Evolutionary conservation across 2,888 invertebrate species (phyloP).

Genomic region (Abscondita cerata): DNA sequence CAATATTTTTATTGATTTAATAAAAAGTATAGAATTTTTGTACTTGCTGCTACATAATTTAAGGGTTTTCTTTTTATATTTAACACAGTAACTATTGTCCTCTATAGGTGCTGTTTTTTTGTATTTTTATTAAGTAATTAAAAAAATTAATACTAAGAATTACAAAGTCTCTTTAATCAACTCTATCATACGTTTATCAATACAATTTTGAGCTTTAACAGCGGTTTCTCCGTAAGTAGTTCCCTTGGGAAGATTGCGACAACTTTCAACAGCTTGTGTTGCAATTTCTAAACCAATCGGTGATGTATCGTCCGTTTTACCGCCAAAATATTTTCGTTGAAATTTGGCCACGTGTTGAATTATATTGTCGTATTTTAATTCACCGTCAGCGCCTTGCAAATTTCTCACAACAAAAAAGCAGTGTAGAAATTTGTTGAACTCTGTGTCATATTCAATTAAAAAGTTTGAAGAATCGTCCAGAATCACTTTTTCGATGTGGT

Average conservation of each 20-base stretch:
- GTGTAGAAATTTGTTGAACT: constrained; percentile 7
- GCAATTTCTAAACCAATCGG: constrained; percentile 10
- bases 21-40: too few species aligned
- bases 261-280: constrained; percentile 1
- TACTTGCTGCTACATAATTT: too few species aligned
- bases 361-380: constrained; percentile 5
- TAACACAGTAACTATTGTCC: too few species aligned
- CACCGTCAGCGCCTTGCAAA: constrained; percentile 1
- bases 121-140: too few species aligned
- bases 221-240: neutral
- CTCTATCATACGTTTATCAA: constrained; percentile 12
- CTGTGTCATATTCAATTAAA: constrained; percentile 1
- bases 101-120: too few species aligned
- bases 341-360: neutral
- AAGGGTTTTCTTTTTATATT: too few species aligned
- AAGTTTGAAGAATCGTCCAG: constrained; percentile 1
- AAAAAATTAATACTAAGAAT: neutral
- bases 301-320: neutral
- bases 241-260: neutral
- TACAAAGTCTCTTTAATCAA: constrained; percentile 3
- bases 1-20: too few species aligned
- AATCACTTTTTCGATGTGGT: constrained; percentile 3
- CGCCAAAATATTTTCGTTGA: constrained; percentile 1
- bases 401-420: neutral
- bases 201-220: constrained; percentile 11